phyloP scores from a whole-genome alignment of 2,113 vertebrate genomes.

The Psittacus erithacus region DNA sequence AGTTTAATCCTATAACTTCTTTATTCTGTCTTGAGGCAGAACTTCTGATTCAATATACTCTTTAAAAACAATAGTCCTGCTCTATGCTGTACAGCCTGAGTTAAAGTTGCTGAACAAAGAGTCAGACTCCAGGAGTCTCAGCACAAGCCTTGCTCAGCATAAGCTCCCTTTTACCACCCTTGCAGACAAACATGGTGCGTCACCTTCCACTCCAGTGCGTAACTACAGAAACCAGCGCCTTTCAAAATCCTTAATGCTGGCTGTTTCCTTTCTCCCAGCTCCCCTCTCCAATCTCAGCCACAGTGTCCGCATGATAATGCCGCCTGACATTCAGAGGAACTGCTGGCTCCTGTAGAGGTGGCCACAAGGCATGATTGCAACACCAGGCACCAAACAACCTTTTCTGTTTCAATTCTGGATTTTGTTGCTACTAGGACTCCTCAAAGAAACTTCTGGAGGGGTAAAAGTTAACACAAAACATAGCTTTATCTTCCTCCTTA shows the following conservation, averaged over 20 bases:
- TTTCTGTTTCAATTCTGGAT: background rate
- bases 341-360: background rate
- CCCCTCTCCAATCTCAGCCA: background rate
- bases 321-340: background rate
- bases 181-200: fast-evolving
- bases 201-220: fast-evolving
- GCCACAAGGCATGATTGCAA: background rate
- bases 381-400: background rate
- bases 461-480: background rate
- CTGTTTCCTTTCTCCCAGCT: background rate
- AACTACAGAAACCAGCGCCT: background rate
- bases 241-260: background rate
- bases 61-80: background rate
- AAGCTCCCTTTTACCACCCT: background rate
- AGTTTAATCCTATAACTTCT: background rate
- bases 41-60: background rate
- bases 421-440: background rate
- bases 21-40: background rate
- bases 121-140: background rate
- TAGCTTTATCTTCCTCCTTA: background rate
- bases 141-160: background rate
- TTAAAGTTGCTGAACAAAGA: background rate
- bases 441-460: background rate
- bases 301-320: background rate
- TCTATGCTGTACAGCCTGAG: background rate